Base-by-base conservation (phyloP, 2,797 vertebrate genomes). In the Vultur gryphus region DNA sequence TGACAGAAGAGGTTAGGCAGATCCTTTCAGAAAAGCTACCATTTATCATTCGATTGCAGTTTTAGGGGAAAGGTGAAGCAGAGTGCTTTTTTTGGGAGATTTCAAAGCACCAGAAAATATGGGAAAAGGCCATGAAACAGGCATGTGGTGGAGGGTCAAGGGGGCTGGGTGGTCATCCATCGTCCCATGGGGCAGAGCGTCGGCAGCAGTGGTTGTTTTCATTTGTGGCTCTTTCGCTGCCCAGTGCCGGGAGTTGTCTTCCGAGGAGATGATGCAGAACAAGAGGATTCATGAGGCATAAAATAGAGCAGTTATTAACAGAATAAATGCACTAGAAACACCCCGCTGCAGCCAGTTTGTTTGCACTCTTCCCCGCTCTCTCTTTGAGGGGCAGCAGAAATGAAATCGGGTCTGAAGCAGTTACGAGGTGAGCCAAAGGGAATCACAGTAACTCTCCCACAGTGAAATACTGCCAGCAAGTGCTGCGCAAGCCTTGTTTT, bases 101-200 rank as follows among this genome's bases (percentile, higher is more conserved):
- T 23, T 9, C 49, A 33, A 6, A 65, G 51, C 41, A 2, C 33
- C 4, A 13, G 11, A 2, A 4, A 37, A 23, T 28, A 31, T 14
- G 58, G 72, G 33, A 28, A 25, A 19, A 16, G 41, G 31, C 58
- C 26, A 19, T 2, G 43, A 16, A 23, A 31, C 29, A 31, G 35
- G 44, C 15, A 3, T 2, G 2, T n/a, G 39, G 4, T 0, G 13
- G 21, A 10, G 46, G 59, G 28, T 9, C 20, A 2, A 11, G 46
- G 51, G 35, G 6, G 57, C 46, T 44, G 44, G 21, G 2, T 6
- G 48, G 9, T 8, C 0, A 0, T 7, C 41, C 58, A 1, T 17
- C 8, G 0, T 4, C 65, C 77, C 2, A 4, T 9, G 33, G 69
- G 58, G 43, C 54, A 37, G n/a, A 55, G 76, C 21, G 1, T 4